Evolutionary conservation across 2,888 invertebrate genomes (phyloP).

Genomic region (Lypha dubia): DNA sequence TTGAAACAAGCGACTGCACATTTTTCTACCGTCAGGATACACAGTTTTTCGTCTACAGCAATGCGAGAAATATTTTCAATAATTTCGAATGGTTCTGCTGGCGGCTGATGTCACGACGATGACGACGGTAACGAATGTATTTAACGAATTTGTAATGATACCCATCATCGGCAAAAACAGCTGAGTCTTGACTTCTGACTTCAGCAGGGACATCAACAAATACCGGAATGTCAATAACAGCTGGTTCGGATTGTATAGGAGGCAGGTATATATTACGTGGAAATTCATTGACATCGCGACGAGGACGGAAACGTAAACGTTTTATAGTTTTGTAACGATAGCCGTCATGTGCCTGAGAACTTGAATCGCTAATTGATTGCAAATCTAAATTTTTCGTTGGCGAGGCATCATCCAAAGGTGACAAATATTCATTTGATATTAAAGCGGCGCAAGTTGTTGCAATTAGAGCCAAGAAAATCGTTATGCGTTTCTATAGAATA

Average conservation of each 20-base stretch:
- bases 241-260: conserved; percentile 54
- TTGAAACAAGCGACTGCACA: too few relatives aligned
- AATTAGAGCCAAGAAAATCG: conserved; percentile 28
- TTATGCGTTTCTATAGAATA: conserved; percentile 51
- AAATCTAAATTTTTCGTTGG: background rate
- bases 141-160: conserved; percentile 74
- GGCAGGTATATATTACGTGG: conserved; percentile 67
- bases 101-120: conserved; percentile 73
- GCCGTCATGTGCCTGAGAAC: conserved; percentile 72
- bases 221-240: conserved; percentile 61
- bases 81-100: background rate
- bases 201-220: background rate
- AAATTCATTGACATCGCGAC: conserved; percentile 75
- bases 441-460: conserved; percentile 45
- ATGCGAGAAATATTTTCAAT: background rate
- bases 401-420: conserved; percentile 64
- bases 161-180: conserved; percentile 64
- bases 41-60: too few relatives aligned
- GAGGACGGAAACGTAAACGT: conserved; percentile 63
- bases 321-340: conserved; percentile 74
- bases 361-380: background rate
- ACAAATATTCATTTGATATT: conserved; percentile 58
- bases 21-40: background rate
- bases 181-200: conserved; percentile 9
- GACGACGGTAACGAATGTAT: conserved; percentile 48